Conservation (phyloP, 1,140 invertebrate species). For the Pogonus chalceus region DNA sequence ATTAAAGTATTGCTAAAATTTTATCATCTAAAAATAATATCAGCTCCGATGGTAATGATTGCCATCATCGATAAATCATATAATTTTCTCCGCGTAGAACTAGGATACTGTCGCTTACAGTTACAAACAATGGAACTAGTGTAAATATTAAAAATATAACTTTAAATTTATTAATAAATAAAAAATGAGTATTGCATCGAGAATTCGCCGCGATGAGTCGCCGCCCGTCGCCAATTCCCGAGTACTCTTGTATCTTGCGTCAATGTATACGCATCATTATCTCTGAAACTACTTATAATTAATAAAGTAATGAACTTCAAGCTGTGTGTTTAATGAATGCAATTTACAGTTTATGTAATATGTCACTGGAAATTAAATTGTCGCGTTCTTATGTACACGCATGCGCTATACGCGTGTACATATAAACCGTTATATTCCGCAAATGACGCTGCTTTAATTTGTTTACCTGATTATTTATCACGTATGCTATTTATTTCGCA, state of each 20-base stretch:
- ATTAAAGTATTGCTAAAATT: no score
- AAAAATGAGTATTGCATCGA: no score
- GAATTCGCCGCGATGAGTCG: no score
- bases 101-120: no score
- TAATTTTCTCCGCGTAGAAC: no score
- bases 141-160: no score
- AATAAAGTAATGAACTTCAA: slow-evolving; percentile 7
- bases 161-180: no score
- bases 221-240: no score
- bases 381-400: background rate
- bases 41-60: no score
- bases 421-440: background rate
- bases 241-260: background rate
- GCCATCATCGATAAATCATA: no score
- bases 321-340: slow-evolving; percentile 3
- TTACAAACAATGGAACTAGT: no score
- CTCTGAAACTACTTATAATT: slow-evolving; percentile 6
- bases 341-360: slow-evolving; percentile 5
- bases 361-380: slow-evolving; percentile 3
- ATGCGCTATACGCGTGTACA: background rate
- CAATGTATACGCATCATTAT: slow-evolving; percentile 1
- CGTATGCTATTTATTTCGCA: background rate
- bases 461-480: background rate
- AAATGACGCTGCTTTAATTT: background rate
- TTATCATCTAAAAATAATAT: no score